A percentile compares a stretch with the other conserved stretches of the same genome.
Conservation (phyloP, 2,888 invertebrate genomes). For the Sisyra nigra region DNA sequence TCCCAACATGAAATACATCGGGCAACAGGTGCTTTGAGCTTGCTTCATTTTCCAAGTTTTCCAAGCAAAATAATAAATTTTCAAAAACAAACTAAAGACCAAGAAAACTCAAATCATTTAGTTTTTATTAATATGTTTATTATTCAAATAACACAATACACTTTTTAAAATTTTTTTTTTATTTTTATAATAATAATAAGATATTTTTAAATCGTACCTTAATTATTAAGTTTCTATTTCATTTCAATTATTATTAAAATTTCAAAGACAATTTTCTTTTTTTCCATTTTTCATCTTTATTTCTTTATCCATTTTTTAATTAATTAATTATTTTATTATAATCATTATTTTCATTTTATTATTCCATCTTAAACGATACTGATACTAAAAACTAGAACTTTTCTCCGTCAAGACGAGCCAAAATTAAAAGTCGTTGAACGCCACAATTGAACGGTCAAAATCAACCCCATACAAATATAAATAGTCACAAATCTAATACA, state of each 20-base stretch:
- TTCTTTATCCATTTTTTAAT: not conserved
- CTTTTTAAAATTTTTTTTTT: constrained; percentile 2
- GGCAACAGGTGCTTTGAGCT: too few relatives aligned
- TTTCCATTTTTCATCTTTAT: constrained; percentile 1
- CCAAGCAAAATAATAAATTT: too few relatives aligned
- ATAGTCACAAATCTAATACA: not conserved
- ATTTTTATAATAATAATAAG: constrained; percentile 3
- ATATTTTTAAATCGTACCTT: constrained; percentile 2
- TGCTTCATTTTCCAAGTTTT: too few relatives aligned
- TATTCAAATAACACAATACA: constrained; percentile 8
- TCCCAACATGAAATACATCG: too few relatives aligned
- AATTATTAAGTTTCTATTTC: too few relatives aligned
- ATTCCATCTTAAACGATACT: constrained; percentile 1
- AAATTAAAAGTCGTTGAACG: too few relatives aligned
- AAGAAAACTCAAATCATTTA: constrained; percentile 6
- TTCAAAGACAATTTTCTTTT: constrained; percentile 2
- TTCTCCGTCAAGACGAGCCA: too few relatives aligned
- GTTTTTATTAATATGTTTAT: constrained; percentile 7
- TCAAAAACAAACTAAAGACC: too few relatives aligned
- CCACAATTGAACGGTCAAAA: not conserved
- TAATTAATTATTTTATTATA: not conserved
- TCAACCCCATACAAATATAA: not conserved
- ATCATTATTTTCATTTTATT: constrained; percentile 1
- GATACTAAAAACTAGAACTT: too few relatives aligned
- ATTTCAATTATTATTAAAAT: not conserved